Evolutionary conservation across 2,797 vertebrate genomes (phyloP).

Genomic region (Pteropus rufus): DNA sequence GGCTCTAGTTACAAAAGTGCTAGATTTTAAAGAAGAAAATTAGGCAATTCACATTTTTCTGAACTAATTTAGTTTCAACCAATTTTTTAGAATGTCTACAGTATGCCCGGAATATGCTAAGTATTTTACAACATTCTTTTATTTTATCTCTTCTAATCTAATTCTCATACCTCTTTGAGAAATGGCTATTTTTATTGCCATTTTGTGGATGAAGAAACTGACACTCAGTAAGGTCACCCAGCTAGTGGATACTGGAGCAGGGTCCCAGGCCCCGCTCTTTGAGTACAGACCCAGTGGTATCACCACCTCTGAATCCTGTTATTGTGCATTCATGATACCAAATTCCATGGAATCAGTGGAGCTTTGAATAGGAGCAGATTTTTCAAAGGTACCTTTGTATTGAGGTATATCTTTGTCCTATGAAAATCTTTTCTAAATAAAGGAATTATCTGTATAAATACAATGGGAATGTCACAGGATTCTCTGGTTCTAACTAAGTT

Average conservation of each 20-base stretch:
- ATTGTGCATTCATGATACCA: constrained; percentile 4
- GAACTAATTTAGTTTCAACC: neutral
- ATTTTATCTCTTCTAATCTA: neutral
- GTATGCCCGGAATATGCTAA: neutral
- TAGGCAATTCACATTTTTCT: neutral
- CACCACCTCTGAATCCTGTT: neutral
- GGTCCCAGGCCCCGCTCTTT: neutral
- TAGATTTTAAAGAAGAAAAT: neutral
- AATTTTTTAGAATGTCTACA: neutral
- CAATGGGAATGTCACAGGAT: neutral
- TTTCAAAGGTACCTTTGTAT: constrained; percentile 54
- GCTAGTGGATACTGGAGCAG: neutral
- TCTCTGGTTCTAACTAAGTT: neutral
- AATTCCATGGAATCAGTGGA: constrained; percentile 36
- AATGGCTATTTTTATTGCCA: neutral
- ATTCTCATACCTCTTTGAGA: neutral
- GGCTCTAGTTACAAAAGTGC: neutral
- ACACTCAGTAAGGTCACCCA: neutral
- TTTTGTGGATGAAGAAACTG: neutral
- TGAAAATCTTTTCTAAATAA: constrained; percentile 51
- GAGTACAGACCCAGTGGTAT: neutral
- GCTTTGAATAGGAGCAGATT: neutral
- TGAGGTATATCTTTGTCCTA: neutral
- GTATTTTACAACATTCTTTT: neutral
- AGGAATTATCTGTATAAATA: constrained; percentile 27